Conservation (phyloP, 1,140 invertebrate species). For the Myzus persicae region DNA sequence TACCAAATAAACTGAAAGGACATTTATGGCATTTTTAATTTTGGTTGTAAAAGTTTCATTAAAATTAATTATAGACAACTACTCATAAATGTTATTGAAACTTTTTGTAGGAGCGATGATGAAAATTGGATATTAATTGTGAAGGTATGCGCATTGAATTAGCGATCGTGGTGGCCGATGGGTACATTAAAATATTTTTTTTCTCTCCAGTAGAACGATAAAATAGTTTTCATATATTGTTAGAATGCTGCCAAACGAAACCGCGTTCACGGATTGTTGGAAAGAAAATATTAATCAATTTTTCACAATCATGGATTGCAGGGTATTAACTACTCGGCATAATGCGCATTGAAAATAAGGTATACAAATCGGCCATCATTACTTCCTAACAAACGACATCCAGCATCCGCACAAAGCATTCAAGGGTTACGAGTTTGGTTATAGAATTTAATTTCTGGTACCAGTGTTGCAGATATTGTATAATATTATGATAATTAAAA, state of each 20-base stretch:
- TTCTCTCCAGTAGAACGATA: background rate
- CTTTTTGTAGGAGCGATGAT: background rate
- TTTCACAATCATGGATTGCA: background rate
- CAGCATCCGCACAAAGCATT: no score
- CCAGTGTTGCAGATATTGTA: background rate
- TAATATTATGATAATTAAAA: background rate
- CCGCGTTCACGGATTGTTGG: background rate
- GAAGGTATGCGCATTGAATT: background rate
- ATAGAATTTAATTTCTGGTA: background rate
- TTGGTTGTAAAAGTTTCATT: background rate
- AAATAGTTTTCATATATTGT: background rate
- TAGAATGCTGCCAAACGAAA: background rate
- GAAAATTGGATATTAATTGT: constrained; percentile 16
- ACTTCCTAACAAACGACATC: background rate
- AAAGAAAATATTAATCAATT: background rate
- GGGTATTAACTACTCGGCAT: background rate
- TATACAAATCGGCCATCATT: no score
- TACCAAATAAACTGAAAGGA: background rate
- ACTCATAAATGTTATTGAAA: background rate
- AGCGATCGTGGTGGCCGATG: background rate
- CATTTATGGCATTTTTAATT: constrained; percentile 11
- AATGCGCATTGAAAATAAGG: background rate
- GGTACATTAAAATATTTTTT: background rate
- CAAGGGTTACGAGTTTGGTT: background rate
- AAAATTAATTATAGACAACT: background rate